These are phyloP conservation scores for Sus scrofa DNA, from an alignment of 2,113 vertebrate species.

Conservation along the genomic window T2T-Sscrofa CM000817.6:140427001-140427500, in stretches of 20 bases:
- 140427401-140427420: not conserved
- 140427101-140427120: conserved; percentile 19
- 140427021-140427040: conserved; percentile 23
- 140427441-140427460: not conserved
- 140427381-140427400: not conserved
- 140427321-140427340: not conserved
- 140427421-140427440: not conserved
- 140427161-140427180: not conserved
- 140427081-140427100: not conserved
- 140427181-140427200: conserved; percentile 32
- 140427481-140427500: not conserved
- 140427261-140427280: conserved; percentile 61
- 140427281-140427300: conserved; percentile 50
- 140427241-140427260: not conserved
- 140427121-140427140: conserved; percentile 17
- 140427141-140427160: not conserved
- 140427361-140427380: conserved; percentile 14
- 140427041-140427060: not conserved
- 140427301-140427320: not conserved
- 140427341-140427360: conserved; percentile 38
- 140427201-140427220: conserved; percentile 47
- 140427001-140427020: not conserved
- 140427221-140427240: conserved; percentile 43
- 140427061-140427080: not conserved
- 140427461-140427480: not conserved